Base-by-base conservation (phyloP, 1,140 invertebrate species). In the Heterodera schachtii region DNA sequence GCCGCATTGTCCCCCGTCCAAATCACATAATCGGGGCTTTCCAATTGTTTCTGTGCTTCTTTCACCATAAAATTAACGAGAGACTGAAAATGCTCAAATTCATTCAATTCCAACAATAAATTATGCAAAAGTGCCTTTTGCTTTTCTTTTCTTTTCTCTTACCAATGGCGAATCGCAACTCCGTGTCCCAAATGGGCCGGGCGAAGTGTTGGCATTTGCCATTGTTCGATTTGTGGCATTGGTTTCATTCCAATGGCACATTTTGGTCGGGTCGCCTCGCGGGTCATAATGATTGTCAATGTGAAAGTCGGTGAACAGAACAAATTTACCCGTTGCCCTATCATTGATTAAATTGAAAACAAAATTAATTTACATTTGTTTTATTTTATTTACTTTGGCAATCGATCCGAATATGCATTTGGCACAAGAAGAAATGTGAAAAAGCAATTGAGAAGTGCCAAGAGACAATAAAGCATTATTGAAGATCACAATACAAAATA, bases 1-100 rank as follows among this genome's bases (percentile, higher is more conserved):
- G 87, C 84, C 8, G 87, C 87, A 73, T 85, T 87, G 71, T 89
- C 87, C 5, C 87, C 87, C n/a, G 87, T 89, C 87, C 87, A 89
- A 52, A 89, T 71, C 19, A 89, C 80, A 49, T 83, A 79, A 78
- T 89, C 84, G 1, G 87, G 87, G 47, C 83, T 75, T 44, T 85
- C 75, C 46, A 89, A 19, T 46, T 77, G 73, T 7, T 81, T 67
- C 31, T 52, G 44, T 16, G 87, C 86, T n/a, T 80, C 78, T 52
- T 81, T 44, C 3, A 88, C 43, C 19, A 84, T 80, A 47, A 78
- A 75, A 73, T 85, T 60, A 3, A 88, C 81, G 8, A 88, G 75
- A 5, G 52, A 67, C 84, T 87, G 43, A 44, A 86, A 74, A 31
- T 31, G 31, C 31, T 31, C 31, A 2, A 41, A 43, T 4, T 77